Conservation (phyloP, 2,113 vertebrate genomes). For the Tauraco erythrolophus region DNA sequence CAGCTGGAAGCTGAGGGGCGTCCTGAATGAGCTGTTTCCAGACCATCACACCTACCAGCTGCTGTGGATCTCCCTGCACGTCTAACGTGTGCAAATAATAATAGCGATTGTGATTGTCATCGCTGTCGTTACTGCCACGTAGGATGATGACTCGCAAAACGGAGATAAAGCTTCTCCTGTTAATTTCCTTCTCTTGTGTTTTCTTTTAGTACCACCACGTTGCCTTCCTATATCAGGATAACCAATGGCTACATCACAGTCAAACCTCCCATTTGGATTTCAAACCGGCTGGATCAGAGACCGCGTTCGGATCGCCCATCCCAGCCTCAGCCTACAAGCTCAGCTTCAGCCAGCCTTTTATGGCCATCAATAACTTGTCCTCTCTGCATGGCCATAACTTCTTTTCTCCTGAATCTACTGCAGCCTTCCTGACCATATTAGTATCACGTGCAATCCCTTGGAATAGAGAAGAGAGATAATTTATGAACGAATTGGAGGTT, state of each 20-base stretch:
- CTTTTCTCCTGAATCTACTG: constrained; percentile 72
- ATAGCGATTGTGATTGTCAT: not conserved
- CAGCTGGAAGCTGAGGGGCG: not conserved
- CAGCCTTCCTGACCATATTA: constrained; percentile 85
- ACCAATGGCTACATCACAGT: constrained; percentile 86
- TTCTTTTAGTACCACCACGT: constrained; percentile 82
- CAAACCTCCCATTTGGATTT: constrained; percentile 79
- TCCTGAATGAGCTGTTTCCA: not conserved
- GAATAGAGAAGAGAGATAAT: constrained; percentile 50
- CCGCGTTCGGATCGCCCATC: not conserved
- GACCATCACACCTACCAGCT: not conserved
- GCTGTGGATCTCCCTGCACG: not conserved
- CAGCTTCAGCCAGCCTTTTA: not conserved
- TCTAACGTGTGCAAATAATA: not conserved
- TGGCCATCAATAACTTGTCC: constrained; percentile 48
- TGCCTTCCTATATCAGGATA: constrained; percentile 83
- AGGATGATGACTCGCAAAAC: not conserved
- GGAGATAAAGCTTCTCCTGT: not conserved
- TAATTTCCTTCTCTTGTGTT: constrained; percentile 44
- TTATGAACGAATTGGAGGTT: constrained; percentile 46
- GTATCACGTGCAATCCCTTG: constrained; percentile 20
- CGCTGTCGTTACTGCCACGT: not conserved
- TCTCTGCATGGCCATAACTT: constrained; percentile 61
- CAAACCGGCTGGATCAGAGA: constrained; percentile 73
- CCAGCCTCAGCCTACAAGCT: constrained; percentile 38